These are phyloP conservation scores for Corythoichthys intestinalis DNA, from an alignment of 2,113 vertebrate genomes.

Conservation along the genomic window DNA sequence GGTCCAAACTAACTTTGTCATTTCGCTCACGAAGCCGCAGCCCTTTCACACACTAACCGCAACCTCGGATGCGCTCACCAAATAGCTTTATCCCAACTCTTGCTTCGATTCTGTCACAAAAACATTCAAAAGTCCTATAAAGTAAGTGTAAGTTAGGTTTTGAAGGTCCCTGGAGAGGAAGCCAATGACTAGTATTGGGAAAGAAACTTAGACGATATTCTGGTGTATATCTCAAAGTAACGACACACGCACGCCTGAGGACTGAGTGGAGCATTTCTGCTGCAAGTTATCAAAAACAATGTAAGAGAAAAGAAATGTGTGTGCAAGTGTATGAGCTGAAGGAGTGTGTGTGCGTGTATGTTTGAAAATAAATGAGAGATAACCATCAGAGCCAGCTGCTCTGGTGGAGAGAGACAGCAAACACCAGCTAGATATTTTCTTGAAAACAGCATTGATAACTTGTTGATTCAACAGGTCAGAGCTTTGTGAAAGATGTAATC, in stretches of 20 bases:
- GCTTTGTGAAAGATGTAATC: conserved; percentile 11
- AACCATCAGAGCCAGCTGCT: conserved; percentile 69
- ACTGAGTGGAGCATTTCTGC: conserved; percentile 52
- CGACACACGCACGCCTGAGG: conserved; percentile 43
- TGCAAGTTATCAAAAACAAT: conserved; percentile 51
- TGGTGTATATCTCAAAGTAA: conserved; percentile 59
- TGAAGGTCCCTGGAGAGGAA: conserved; percentile 51
- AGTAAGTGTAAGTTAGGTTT: conserved; percentile 67
- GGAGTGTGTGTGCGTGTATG: conserved; percentile 24
- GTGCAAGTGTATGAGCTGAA: conserved; percentile 3
- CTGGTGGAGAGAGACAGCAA: conserved; percentile 63
- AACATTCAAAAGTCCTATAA: conserved; percentile 63
- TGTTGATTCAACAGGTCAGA: conserved; percentile 50
- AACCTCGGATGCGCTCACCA: conserved; percentile 55
- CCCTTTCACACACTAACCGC: conserved; percentile 69
- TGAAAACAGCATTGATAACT: conserved; percentile 47
- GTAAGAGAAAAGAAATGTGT: conserved; percentile 1
- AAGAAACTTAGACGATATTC: conserved; percentile 60
- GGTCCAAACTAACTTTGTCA: conserved; percentile 74
- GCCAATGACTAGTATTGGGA: conserved; percentile 55
- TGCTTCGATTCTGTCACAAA: conserved; percentile 46
- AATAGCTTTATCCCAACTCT: conserved; percentile 58
- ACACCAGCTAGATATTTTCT: conserved; percentile 55
- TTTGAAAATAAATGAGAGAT: conserved; percentile 57
- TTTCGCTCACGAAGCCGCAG: conserved; percentile 57